Evolutionary conservation across 2,888 invertebrate genomes (phyloP).

Genomic region (Orchesellides sinensis): DNA sequence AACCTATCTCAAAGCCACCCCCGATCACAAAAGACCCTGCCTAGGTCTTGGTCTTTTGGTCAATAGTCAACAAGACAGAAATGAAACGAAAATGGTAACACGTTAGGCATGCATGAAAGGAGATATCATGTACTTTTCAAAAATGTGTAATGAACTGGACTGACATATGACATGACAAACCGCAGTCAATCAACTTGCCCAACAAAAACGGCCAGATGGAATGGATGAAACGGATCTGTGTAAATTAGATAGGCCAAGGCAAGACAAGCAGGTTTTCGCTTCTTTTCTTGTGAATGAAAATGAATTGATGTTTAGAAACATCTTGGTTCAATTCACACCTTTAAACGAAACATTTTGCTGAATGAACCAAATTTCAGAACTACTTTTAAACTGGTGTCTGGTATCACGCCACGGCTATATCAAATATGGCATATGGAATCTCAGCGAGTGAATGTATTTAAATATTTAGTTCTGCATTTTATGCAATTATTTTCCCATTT

Average conservation of each 20-base stretch:
- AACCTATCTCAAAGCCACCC: conserved; percentile 46
- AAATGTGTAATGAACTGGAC: conserved; percentile 47
- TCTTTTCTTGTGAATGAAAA: conserved; percentile 51
- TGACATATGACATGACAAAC: conserved; percentile 57
- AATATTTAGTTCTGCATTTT: neutral
- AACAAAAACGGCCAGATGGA: conserved; percentile 38
- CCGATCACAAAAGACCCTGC: conserved; percentile 44
- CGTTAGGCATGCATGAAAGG: conserved; percentile 11
- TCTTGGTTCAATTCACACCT: conserved; percentile 57
- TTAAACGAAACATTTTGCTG: conserved; percentile 40
- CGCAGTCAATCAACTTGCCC: conserved; percentile 53
- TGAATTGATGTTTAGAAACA: conserved; percentile 23
- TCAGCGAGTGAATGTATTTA: too few relatives aligned
- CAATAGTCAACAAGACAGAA: conserved; percentile 41
- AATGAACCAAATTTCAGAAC: conserved; percentile 53
- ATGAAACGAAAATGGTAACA: conserved; percentile 38
- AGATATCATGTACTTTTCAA: conserved; percentile 17
- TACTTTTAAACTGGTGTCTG: too few relatives aligned
- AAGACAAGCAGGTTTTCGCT: conserved; percentile 34
- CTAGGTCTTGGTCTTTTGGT: conserved; percentile 39
- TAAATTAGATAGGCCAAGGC: conserved; percentile 26
- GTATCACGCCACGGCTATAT: too few relatives aligned
- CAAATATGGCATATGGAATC: conserved; percentile 24
- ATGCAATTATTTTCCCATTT: neutral
- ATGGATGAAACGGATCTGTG: conserved; percentile 20